Base-by-base conservation (phyloP, 2,113 vertebrate species). In the Oriolus oriolus region DNA sequence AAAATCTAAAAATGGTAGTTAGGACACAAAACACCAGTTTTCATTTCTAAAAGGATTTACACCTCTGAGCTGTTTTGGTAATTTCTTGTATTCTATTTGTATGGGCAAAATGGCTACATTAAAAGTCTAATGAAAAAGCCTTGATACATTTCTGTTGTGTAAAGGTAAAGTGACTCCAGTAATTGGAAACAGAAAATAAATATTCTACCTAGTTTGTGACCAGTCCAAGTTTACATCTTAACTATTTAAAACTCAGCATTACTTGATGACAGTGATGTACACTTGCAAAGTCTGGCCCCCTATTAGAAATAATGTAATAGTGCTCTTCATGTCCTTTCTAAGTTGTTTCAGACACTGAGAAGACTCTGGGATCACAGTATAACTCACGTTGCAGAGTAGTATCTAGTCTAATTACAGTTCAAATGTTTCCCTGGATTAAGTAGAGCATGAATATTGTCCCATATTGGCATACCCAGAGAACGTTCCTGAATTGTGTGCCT, bases 401-500 rank as follows among this genome's bases (percentile, higher is more conserved):
- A 49, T 52, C 23, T 54, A 12, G 16, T 23, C 16, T 47, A 75
- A n/a, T 9, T n/a, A 19, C 4, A 35, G 41, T 21, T 88, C 9
- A 39, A 31, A 44, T 26, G 1, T 35, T 84, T 77, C 21, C 31
- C 39, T 56, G 26, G 18, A 28, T 59, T 64, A 68, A 69, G 11
- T 21, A 37, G 50, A 74, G 21, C 1, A 3, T 56, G n/a, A 73
- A 37, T 69, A 47, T 49, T 66, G 26, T 44, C 20, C 26, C n/a
- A 20, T 26, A 44, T 18, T 75, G 20, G 39, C 28, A 26, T 4
- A 21, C 3, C 8, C 59, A 45, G 24, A 78, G 50, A 41, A 49
- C 0, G 0, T 44, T 76, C 17, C 57, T 69, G 45, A 53, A 8
- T 0, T 54, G 16, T 26, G 21, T 44, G 49, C 39, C 33, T 47